phyloP scores from a whole-genome alignment of 1,140 invertebrate species.

The Tribolium castaneum region DNA sequence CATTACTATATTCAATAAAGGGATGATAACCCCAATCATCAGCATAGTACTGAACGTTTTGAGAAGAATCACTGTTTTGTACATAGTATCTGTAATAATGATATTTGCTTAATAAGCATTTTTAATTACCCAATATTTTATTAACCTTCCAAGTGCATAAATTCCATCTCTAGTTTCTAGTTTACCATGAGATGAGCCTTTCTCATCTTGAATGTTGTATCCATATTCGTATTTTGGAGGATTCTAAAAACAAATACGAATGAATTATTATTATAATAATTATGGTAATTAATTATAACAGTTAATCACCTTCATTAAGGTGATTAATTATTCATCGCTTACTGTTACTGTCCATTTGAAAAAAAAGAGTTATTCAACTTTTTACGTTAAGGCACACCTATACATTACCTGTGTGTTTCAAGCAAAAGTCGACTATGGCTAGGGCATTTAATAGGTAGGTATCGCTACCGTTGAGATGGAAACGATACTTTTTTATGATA shows the following conservation, averaged over 20 bases:
- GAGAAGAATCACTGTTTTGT: constrained; percentile 56
- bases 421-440: too few species aligned
- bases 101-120: too few species aligned
- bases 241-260: constrained; percentile 61
- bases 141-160: constrained; percentile 66
- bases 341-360: too few species aligned
- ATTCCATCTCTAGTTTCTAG: constrained; percentile 67
- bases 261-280: background rate
- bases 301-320: too few species aligned
- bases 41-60: constrained; percentile 70
- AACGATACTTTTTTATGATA: too few species aligned
- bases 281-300: too few species aligned
- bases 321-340: too few species aligned
- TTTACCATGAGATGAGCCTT: constrained; percentile 69
- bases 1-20: constrained; percentile 67
- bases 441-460: too few species aligned
- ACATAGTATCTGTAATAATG: constrained; percentile 55
- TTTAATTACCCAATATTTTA: background rate
- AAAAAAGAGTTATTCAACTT: too few species aligned
- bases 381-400: too few species aligned
- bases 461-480: too few species aligned
- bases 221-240: constrained; percentile 67
- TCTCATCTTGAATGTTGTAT: constrained; percentile 65
- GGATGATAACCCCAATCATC: constrained; percentile 75
- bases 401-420: too few species aligned